Percentiles rank a stretch among this genome's conserved stretches.
phyloP scores from a whole-genome alignment of 2,888 invertebrate species.

The Ypsolopha sequella region DNA sequence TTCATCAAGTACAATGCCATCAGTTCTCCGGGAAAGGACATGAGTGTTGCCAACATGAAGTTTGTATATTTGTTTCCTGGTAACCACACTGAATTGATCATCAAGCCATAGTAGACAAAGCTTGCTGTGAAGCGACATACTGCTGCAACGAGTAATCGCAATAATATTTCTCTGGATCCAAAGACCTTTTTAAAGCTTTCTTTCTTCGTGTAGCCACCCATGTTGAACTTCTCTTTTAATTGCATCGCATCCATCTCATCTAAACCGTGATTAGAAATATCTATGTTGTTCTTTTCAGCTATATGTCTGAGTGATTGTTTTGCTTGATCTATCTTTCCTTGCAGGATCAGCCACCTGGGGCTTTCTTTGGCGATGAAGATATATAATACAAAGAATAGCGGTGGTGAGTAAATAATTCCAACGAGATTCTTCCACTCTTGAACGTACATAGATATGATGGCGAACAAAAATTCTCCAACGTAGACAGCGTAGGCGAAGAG shows the following conservation, averaged over 20 bases:
- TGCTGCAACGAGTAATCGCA: constrained; percentile 28
- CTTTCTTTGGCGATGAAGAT: constrained; percentile 39
- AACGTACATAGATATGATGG: constrained; percentile 38
- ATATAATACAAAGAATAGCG: constrained; percentile 30
- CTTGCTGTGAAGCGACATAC: constrained; percentile 35
- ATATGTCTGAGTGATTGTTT: constrained; percentile 29
- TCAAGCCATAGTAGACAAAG: constrained; percentile 50
- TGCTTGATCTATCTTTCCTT: constrained; percentile 35
- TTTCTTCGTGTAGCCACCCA: constrained; percentile 26
- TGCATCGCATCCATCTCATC: constrained; percentile 24
- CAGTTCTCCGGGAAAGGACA: constrained; percentile 53
- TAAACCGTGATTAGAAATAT: constrained; percentile 30
- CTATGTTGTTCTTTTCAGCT: constrained; percentile 34
- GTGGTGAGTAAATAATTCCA: constrained; percentile 39
- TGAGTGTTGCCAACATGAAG: constrained; percentile 41
- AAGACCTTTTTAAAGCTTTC: constrained; percentile 33
- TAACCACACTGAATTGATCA: constrained; percentile 46
- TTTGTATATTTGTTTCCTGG: constrained; percentile 51
- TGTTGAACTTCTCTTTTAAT: constrained; percentile 35
- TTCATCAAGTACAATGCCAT: constrained; percentile 43
- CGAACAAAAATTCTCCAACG: constrained; percentile 40
- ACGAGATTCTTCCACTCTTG: constrained; percentile 45
- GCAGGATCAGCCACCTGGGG: constrained; percentile 48
- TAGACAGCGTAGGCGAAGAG: constrained; percentile 41
- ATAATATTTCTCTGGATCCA: constrained; percentile 34